phyloP scores from a whole-genome alignment of 2,797 vertebrate species.

The Coreius guichenoti region DNA sequence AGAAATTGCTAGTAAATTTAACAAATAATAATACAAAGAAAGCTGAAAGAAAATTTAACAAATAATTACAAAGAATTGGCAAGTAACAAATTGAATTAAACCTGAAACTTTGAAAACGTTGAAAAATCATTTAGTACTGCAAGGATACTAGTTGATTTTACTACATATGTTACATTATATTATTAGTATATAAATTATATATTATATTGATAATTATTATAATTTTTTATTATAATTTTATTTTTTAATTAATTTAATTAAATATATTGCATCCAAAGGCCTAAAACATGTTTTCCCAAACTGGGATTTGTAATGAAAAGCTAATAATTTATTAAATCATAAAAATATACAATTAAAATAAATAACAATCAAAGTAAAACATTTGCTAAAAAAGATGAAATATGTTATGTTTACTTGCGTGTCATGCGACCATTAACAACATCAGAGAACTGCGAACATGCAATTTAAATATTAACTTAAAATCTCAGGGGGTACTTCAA shows the following conservation, averaged over 20 bases:
- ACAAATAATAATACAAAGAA: neutral
- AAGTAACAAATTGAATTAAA: neutral
- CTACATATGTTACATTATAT: neutral
- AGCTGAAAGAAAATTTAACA: neutral
- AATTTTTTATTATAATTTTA: too few species aligned
- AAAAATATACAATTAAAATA: neutral
- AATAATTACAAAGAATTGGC: neutral
- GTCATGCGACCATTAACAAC: neutral
- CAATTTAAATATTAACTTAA: neutral
- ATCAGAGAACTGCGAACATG: neutral
- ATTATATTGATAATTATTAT: too few species aligned
- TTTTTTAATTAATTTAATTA: too few species aligned
- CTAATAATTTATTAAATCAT: neutral
- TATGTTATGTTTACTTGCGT: neutral
- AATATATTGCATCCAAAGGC: neutral
- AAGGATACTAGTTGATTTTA: neutral
- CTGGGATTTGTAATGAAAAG: neutral
- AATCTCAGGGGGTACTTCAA: neutral
- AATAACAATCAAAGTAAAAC: neutral
- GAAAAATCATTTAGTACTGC: neutral
- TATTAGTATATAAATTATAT: neutral
- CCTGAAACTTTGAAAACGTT: neutral
- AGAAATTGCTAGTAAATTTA: neutral
- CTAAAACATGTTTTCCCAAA: neutral
- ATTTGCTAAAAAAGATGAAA: neutral